Evolutionary conservation across 53 echinoderm and acorn worm genomes (phyloP), one percentile per base, ranked within the genome.

Genomic region (Luidia sarsii): DNA sequence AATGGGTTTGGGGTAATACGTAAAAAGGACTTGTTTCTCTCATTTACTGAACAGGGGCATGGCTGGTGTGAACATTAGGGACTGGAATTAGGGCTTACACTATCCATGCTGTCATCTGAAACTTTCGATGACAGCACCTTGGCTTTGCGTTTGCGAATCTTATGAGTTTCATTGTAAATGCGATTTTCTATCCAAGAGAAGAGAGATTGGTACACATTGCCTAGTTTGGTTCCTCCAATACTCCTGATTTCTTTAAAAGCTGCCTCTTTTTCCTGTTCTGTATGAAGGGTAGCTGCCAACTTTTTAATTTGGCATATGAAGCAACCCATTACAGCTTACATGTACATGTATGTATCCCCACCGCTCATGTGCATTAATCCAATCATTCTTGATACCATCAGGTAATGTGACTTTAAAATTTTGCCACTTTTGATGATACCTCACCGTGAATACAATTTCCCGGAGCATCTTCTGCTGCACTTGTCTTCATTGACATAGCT

Each of bases 391-490:
- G 53, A 50, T 41, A 60, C 32, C 71, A 19, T 71, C 81, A 11
- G 80, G 80, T 30, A 87, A 61, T 1, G 81, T 87, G 0, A 87
- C 71, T 65, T 87, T 64, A 39, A 50, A 70, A 50, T 87, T 87
- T 35, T 81, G 87, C 3, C 81, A 90, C 48, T 82, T 85, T 15
- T 80, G 62, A 33, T 81, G 85, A n/a, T 82, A 70, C 33, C 48
- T 89, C 89, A 16, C 89, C 89, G 64, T 89, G 74, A 11, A 88
- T 62, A 13, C 57, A 55, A 45, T 88, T 88, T 4, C 83, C 88
- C 15, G 68, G 19, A 21, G 60, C 75, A 25, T 54, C 88, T 45
- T 74, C 45, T 14, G 83, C 73, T 19, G 43, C 18, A 7, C 33
- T 48, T 9, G 23, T 55, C 49, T 25, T 33, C 82, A 88, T 88